Evolutionary conservation across 2,888 invertebrate genomes (phyloP).

Genomic region (Volucella inflata): DNA sequence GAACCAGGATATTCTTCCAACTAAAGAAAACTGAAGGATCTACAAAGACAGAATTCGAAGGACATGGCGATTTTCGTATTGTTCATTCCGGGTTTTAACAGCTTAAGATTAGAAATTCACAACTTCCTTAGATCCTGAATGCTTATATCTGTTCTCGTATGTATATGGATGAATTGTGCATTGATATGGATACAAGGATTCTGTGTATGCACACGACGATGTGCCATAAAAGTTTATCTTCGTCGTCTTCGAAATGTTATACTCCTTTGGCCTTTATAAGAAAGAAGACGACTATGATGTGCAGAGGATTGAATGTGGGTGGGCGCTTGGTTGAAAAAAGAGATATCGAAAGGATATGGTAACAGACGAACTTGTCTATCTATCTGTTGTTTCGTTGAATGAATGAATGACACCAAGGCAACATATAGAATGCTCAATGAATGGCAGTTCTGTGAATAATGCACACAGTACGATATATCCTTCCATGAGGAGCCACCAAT

Average conservation of each 20-base stretch:
- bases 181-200: constrained; percentile 9
- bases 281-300: constrained; percentile 19
- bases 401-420: constrained; percentile 67
- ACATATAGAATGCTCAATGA: constrained; percentile 64
- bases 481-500: background rate
- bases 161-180: background rate
- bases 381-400: constrained; percentile 65
- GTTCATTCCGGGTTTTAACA: constrained; percentile 66
- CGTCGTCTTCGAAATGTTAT: constrained; percentile 28
- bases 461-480: constrained; percentile 6
- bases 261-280: constrained; percentile 53
- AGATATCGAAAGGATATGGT: constrained; percentile 50
- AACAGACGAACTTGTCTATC: constrained; percentile 71
- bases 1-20: constrained; percentile 7
- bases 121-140: constrained; percentile 62
- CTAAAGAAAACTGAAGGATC: constrained; percentile 1
- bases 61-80: constrained; percentile 71
- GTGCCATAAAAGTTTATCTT: constrained; percentile 73
- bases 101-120: constrained; percentile 74
- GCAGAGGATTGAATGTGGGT: background rate
- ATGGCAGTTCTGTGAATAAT: constrained; percentile 59
- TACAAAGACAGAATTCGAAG: constrained; percentile 28
- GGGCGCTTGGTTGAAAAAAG: background rate
- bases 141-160: background rate
- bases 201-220: constrained; percentile 46